These are phyloP conservation scores for Marmota flaviventris DNA, from an alignment of 2,113 vertebrate species.

Conservation along the genomic window DNA sequence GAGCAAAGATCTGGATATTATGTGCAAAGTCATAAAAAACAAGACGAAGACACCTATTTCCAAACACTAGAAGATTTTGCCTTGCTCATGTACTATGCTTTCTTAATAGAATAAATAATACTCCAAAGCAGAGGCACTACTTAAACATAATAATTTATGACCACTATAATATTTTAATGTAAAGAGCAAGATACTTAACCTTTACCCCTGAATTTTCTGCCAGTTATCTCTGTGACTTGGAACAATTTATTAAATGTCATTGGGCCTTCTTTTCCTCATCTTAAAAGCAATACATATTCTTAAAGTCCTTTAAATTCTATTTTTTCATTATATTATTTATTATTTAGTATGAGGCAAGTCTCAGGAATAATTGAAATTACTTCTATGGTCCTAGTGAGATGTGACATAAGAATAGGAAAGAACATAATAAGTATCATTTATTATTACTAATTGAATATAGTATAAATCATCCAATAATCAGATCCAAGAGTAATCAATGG, in stretches of 20 bases:
- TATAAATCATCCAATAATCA: not conserved
- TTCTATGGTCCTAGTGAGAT: not conserved
- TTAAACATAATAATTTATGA: conserved; percentile 19
- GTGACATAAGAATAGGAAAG: not conserved
- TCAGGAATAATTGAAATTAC: not conserved
- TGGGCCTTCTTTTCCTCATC: not conserved
- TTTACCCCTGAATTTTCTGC: not conserved
- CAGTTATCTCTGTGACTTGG: not conserved
- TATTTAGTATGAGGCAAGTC: not conserved
- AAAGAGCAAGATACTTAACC: not conserved
- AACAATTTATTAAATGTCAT: not conserved
- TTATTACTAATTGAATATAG: not conserved
- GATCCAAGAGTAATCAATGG: not conserved
- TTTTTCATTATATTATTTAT: conserved; percentile 21
- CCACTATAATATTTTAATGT: conserved; percentile 1
- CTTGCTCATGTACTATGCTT: not conserved
- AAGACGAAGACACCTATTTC: not conserved
- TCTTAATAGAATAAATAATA: conserved; percentile 8
- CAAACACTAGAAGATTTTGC: not conserved
- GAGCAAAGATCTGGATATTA: not conserved
- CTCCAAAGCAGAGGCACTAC: not conserved
- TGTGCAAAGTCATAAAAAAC: not conserved
- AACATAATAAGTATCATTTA: not conserved
- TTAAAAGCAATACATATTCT: not conserved
- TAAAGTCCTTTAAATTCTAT: not conserved